Evolutionary conservation across 2,888 invertebrate genomes (phyloP), one percentile per base, ranked within the genome.

Genomic region (Monopis laevigella): DNA sequence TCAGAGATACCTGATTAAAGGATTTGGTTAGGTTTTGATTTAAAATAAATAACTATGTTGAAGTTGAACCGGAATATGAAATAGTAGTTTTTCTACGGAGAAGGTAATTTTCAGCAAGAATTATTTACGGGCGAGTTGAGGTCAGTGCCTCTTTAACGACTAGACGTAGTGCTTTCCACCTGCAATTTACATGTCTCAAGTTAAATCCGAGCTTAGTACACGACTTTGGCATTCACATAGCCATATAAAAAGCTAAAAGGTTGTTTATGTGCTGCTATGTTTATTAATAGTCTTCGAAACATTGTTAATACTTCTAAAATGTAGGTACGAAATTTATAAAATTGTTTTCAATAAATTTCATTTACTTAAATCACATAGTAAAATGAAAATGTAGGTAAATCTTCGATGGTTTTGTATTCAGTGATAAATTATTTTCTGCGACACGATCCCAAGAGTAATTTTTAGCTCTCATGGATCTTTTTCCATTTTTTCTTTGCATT

Each of bases 101-200:
- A 40, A 48, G 46, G 51, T 46, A 51, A 54, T 57, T 58, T 52
- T 49, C 50, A 45, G 50, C 48, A 51, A 54, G 54, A 46, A 52
- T 55, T 55, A 53, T 53, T 62, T 52, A 52, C 50, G 47, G 55
- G 50, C 47, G 38, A 36, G 42, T 24, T 24, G 39, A 36, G 44
- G 21, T 28, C 32, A 28, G 51, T 46, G 54, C 43, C 51, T 54
- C 54, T 51, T 51, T 56, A 58, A 59, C 48, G 50, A 53, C 50
- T 29, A 45, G 35, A 29, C 40, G 19, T 19, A 21, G n/a, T 36
- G 36, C 21, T 11, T 19, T 36, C 36, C 21, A 21, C 36, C 36
- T 21, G 36, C 36, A 36, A 36, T 36, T 36, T 36, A 36, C 36
- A 36, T 36, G 36, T 36, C 36, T 36, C 16, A 36, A 12, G 36